Percentiles rank a stretch among this genome's conserved stretches.
Evolutionary conservation across 1,140 invertebrate species (phyloP).

Genomic region (Hermetia illucens): DNA sequence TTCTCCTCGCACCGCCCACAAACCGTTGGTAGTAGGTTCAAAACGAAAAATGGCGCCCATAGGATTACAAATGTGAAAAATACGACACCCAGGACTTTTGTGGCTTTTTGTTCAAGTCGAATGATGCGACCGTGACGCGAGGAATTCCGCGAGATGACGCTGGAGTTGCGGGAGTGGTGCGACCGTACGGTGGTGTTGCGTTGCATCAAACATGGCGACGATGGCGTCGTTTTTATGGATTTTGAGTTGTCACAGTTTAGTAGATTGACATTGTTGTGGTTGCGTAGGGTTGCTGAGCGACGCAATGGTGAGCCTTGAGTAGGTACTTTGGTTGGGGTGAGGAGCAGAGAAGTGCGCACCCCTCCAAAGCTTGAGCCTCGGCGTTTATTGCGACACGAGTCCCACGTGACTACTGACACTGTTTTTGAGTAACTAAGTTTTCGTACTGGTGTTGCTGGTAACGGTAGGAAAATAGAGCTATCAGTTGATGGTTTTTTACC

Average conservation of each 20-base stretch:
- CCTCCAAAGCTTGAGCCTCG: slow-evolving; percentile 44
- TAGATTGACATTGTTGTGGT: slow-evolving; percentile 35
- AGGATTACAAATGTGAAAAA: slow-evolving; percentile 88
- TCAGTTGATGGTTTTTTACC: too few species aligned
- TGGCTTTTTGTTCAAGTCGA: slow-evolving; percentile 78
- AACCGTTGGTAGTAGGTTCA: slow-evolving; percentile 67
- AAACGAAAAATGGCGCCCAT: slow-evolving; percentile 87
- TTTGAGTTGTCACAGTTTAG: slow-evolving; percentile 13
- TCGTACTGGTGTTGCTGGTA: slow-evolving; percentile 19
- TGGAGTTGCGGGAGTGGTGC: slow-evolving; percentile 59
- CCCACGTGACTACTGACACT: slow-evolving; percentile 44
- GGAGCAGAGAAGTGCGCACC: slow-evolving; percentile 33
- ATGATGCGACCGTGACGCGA: slow-evolving; percentile 68
- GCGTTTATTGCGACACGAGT: slow-evolving; percentile 34
- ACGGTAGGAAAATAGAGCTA: too few species aligned
- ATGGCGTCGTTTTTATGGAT: slow-evolving; percentile 22
- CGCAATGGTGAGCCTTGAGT: slow-evolving; percentile 34
- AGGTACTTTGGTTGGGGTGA: slow-evolving; percentile 28
- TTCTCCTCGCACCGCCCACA: slow-evolving; percentile 61
- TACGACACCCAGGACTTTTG: slow-evolving; percentile 84
- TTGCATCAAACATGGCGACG: slow-evolving; percentile 32
- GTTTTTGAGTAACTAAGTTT: slow-evolving; percentile 28
- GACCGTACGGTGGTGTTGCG: slow-evolving; percentile 35
- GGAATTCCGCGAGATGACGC: slow-evolving; percentile 62
- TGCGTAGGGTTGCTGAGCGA: slow-evolving; percentile 39